Base-by-base conservation (phyloP, 2,888 invertebrate genomes). In the Chydorus sphaericus region DNA sequence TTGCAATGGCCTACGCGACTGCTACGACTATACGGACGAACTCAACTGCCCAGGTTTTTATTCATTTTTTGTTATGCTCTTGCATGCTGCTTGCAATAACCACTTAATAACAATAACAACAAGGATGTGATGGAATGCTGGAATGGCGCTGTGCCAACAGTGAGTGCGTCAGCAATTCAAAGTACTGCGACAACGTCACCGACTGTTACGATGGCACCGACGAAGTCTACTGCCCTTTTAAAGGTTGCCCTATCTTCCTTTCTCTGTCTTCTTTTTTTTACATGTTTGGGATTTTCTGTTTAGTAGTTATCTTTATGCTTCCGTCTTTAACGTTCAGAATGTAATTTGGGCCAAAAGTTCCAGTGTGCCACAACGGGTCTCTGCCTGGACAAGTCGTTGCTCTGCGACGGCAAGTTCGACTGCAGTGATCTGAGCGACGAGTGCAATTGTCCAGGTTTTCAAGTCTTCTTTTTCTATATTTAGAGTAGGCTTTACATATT, bases 361-460 rank as follows among this genome's bases (percentile, higher is more conserved):
- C 53, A 23, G 6, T 53, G 36, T 36, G 38, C 29, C 67, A 72
- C 70, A 56, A 78, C 79, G 65, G 77, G 78, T 11, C 68, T 71
- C 59, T 91, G 90, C 76, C 83, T 91, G 69, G 82, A 82, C 62
- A 75, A 77, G 69, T 72, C 76, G 62, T 80, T 82, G 66, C 82
- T 82, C 69, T 90, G 91, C 75, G 88, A 91, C 79, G 85, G 86
- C 77, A 79, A 79, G 75, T 86, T 85, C 79, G 86, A 88, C 77
- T 88, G 88, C 77, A 77, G 78, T 73, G 87, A 88, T 77, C 85
- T 85, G 79, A 85, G 86, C 67, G 88, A 89, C 71, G 88, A 89
- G 75, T 85, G 85, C 73, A 84, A 84, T 75, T 88, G 88, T 78
- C 37, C 55, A 52, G 52, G 52, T 52, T 36, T 33, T 18, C n/a